Evolutionary conservation across 2,888 invertebrate species (phyloP), one percentile per base, ranked within the genome.

Genomic region (Chirona hameri): DNA sequence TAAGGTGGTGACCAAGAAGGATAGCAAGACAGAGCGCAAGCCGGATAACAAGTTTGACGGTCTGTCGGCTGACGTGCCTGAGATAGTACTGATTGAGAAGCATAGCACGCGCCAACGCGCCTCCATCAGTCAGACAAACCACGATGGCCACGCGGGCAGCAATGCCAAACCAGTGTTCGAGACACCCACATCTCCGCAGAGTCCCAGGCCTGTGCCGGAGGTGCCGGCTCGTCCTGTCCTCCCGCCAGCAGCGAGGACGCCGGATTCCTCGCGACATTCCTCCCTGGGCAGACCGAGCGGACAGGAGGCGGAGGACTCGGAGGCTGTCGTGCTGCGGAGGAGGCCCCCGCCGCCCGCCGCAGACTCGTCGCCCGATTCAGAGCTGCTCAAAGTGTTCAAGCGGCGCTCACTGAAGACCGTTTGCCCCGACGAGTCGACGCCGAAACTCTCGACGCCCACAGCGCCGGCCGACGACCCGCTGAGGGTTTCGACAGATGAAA

Each of bases 341-440:
- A 76, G 39, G 46, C 24, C 39, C 52, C 52, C 76, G 24, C 9
- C 46, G 27, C 39, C 46, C 15, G 52, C 52, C 24, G 9, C 46
- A 24, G 92, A 93, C 0, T 21, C 31, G 15, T 31, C 39, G 7
- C 92, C 93, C 65, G 93, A 93, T 87, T 94, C 94, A 0, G 94
- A 94, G 88, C 87, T 94, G 18, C 92, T 94, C 91, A 94, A 94
- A 88, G 94, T 94, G 0, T 94, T 94, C 87, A 94, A 94, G 0
- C 89, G 94, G 76, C 89, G 94, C 83, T 94, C 94, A n/a, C 89
- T 94, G 0, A 94, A 94, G 39, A 76, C 15, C 1, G 31, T 72
- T 15, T 15, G 31, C 46, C 24, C 76, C 10, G 76, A 76, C 2
- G 76, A 76, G 24, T 0, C 76, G 7, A 2, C 76, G 27, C 12